phyloP scores from a whole-genome alignment of 2,888 invertebrate genomes.

The Parelbella ahira region DNA sequence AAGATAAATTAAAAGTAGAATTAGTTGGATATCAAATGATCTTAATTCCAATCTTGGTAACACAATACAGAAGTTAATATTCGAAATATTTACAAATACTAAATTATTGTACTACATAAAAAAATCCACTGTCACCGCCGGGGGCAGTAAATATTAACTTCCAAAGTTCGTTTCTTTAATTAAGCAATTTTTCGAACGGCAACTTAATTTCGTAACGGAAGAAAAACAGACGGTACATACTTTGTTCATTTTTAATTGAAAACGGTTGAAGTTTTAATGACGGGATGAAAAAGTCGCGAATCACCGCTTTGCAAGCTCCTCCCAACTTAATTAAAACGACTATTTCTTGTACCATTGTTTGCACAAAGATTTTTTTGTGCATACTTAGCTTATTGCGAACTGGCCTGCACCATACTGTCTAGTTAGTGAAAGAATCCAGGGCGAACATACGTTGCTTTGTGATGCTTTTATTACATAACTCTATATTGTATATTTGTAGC shows the following conservation, averaged over 20 bases:
- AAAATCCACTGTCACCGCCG: background rate
- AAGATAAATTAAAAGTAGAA: too few species aligned
- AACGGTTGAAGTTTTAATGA: slow-evolving; percentile 60
- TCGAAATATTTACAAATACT: too few species aligned
- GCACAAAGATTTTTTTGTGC: slow-evolving; percentile 32
- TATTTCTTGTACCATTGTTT: slow-evolving; percentile 47
- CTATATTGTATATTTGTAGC: too few species aligned
- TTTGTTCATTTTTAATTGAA: slow-evolving; percentile 56
- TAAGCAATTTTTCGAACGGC: slow-evolving; percentile 16
- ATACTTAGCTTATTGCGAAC: too few species aligned
- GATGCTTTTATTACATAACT: too few species aligned
- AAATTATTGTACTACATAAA: too few species aligned
- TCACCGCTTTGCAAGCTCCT: slow-evolving; percentile 24
- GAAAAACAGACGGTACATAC: slow-evolving; percentile 28
- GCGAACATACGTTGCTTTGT: too few species aligned
- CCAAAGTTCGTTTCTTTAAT: slow-evolving; percentile 18
- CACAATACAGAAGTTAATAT: too few species aligned
- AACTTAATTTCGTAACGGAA: slow-evolving; percentile 11
- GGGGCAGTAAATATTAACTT: slow-evolving; percentile 2
- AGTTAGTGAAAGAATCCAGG: too few species aligned
- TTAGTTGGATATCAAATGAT: too few species aligned
- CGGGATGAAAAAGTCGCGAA: slow-evolving; percentile 46
- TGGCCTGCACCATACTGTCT: too few species aligned
- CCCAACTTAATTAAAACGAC: slow-evolving; percentile 50
- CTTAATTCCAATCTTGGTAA: too few species aligned